Evolutionary conservation across 2,888 invertebrate species (phyloP).

Genomic region (Gymnosoma rotundatum): DNA sequence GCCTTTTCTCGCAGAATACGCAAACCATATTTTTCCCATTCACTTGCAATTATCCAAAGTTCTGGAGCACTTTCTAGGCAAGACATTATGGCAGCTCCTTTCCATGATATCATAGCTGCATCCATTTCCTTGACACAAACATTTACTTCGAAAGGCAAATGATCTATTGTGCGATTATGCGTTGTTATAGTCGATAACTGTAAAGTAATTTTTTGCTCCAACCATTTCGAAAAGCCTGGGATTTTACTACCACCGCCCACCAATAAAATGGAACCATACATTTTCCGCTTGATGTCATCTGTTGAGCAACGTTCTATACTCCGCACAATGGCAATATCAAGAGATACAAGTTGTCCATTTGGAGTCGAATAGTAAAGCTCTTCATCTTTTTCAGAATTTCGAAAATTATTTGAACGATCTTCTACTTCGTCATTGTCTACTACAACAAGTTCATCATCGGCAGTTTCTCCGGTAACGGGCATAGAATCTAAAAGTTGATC

Average conservation of each 20-base stretch:
- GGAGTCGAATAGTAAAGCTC: slow-evolving; percentile 83
- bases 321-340: slow-evolving; percentile 95
- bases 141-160: slow-evolving; percentile 89
- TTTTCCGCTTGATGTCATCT: slow-evolving; percentile 95
- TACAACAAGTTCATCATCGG: slow-evolving; percentile 89
- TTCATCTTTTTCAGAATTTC: slow-evolving; percentile 85
- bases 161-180: slow-evolving; percentile 86
- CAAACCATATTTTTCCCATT: slow-evolving; percentile 94
- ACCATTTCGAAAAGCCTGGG: slow-evolving; percentile 91
- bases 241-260: slow-evolving; percentile 97
- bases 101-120: slow-evolving; percentile 95
- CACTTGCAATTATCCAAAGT: slow-evolving; percentile 92
- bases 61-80: slow-evolving; percentile 96
- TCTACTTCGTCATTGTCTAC: slow-evolving; percentile 82
- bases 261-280: slow-evolving; percentile 95
- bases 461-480: slow-evolving; percentile 83
- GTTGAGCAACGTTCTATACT: slow-evolving; percentile 95
- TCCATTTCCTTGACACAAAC: slow-evolving; percentile 96
- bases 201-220: slow-evolving; percentile 92
- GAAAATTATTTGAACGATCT: slow-evolving; percentile 77
- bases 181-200: slow-evolving; percentile 84
- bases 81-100: slow-evolving; percentile 96
- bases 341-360: slow-evolving; percentile 90
- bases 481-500: slow-evolving; percentile 83
- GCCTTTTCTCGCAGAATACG: slow-evolving; percentile 94